Evolutionary conservation across 2,113 vertebrate genomes (phyloP), one percentile per base, ranked within the genome.

Genomic region (Eptesicus fuscus): DNA sequence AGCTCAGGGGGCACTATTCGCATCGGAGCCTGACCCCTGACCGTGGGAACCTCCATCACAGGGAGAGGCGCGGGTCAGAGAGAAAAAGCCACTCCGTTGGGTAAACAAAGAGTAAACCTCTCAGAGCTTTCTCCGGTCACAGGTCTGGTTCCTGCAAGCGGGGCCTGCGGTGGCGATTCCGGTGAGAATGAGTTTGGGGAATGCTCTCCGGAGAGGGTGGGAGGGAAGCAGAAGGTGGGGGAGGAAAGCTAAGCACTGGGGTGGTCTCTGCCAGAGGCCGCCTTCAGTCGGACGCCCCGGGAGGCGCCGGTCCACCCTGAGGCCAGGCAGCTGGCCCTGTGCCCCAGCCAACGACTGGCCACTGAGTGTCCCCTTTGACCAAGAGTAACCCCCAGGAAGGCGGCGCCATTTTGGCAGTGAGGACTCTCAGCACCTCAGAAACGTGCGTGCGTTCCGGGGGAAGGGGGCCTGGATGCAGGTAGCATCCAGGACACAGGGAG

Each of bases 391-490:
- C 56, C 22, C 13, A 67, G 30, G 47, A 82, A 73, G 51, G 40
- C 2, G 51, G 13, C 16, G 69, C 49, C 28, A 67, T 61, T 42
- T 56, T 25, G 61, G 40, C 44, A 47, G 40, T 5, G 18, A 90
- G 40, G 5, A 10, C 40, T 47, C 44, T 51, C 4, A 73, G 70
- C 20, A 76, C 11, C 23, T 5, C 11, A 82, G 47, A 13, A 32
- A 32, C 5, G 5, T 23, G 14, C 2, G 5, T 23, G 14, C 3
- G 3, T 59, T 17, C 30, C 32, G 1, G 7, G 8, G 22, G 49
- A 71, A 13, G 32, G 22, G 37, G 35, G 42, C 9, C 28, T 28
- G 7, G 16, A 2, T 14, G 4, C 4, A 23, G 53, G 17, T 12
- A n/a, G 8, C 47, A 32, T 44, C 35, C 32, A 14, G 10, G 67